Evolutionary conservation across 2,888 invertebrate species (phyloP).

Genomic region (Mesorhabditis sp.): DNA sequence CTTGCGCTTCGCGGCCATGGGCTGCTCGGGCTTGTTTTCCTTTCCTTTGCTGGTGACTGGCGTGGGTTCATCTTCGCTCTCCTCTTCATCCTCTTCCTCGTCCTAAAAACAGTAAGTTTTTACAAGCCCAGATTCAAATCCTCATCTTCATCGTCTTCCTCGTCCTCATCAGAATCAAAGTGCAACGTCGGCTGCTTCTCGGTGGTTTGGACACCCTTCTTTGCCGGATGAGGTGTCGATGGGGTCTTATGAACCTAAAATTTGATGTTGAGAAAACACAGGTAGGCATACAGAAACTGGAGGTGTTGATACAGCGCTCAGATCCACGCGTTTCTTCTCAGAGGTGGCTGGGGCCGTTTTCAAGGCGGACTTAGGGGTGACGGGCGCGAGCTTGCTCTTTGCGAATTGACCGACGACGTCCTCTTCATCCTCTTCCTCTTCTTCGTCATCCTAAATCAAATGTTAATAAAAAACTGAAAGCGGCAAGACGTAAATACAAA

Average conservation of each 20-base stretch:
- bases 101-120: slow-evolving; percentile 8
- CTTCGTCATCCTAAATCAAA: slow-evolving; percentile 12
- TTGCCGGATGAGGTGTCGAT: slow-evolving; percentile 36
- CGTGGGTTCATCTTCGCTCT: slow-evolving; percentile 5
- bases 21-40: no score
- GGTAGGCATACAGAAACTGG: slow-evolving; percentile 21
- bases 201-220: slow-evolving; percentile 11
- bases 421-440: slow-evolving; percentile 25
- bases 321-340: slow-evolving; percentile 32
- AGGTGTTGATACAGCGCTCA: slow-evolving; percentile 32
- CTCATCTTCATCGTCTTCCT: slow-evolving; percentile 11
- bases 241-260: slow-evolving; percentile 32
- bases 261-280: not conserved
- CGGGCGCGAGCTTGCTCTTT: slow-evolving; percentile 14
- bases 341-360: slow-evolving; percentile 22
- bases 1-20: slow-evolving; percentile 25
- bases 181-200: slow-evolving; percentile 30
- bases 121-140: slow-evolving; percentile 5
- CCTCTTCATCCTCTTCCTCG: slow-evolving; percentile 19
- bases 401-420: slow-evolving; percentile 15
- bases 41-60: no score
- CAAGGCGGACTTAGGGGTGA: slow-evolving; percentile 21
- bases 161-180: slow-evolving; percentile 29
- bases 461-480: slow-evolving; percentile 6
- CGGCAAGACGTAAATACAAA: not conserved